Evolutionary conservation across 2,888 invertebrate genomes (phyloP), one percentile per base, ranked within the genome.

Genomic region (Tenthredo distinguenda): DNA sequence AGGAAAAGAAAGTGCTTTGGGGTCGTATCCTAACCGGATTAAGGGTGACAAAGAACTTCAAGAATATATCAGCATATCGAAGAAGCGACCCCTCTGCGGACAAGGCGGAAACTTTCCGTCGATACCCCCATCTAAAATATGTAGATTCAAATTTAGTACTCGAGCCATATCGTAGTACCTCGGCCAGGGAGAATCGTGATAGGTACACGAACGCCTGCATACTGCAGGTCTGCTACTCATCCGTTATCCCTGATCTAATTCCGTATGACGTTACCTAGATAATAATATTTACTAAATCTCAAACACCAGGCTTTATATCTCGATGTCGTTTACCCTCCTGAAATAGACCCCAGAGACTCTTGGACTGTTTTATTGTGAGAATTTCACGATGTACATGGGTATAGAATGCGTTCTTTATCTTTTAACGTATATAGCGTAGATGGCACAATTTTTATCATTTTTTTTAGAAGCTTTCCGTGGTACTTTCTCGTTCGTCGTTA

Each of bases 231-330:
- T 58, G 81, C 58, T 81, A 62, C 81, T 58, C 79, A n/a, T 58
- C 58, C 76, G 76, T 76, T 79, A 79, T 79, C 79, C 58, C 37
- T 62, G 81, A 62, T 81, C 81, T 81, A 62, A 81, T 81, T 81
- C 31, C 81, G 58, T 62, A 37, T 37, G 81, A 62, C 62, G 81
- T 62, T 81, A 81, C 40, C 62, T 18, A 37, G 62, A 81, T 81
- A 81, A 81, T 81, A 81, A 81, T 81, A 81, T 81, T 62, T 81
- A 81, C 81, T 21, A 26, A 81, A 62, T 26, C 40, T 81, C 58
- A 81, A 81, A 81, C 62, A 40, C 62, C 43, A 37, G 40, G 62
- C 10, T 62, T 81, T 5, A 40, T 37, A 40, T 62, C 81, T 62
- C 12, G 62, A 81, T 62, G 81, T 81, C 81, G 81, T 37, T 81